Conservation (phyloP, 2,888 invertebrate species). For the Tachystola acroxantha region DNA sequence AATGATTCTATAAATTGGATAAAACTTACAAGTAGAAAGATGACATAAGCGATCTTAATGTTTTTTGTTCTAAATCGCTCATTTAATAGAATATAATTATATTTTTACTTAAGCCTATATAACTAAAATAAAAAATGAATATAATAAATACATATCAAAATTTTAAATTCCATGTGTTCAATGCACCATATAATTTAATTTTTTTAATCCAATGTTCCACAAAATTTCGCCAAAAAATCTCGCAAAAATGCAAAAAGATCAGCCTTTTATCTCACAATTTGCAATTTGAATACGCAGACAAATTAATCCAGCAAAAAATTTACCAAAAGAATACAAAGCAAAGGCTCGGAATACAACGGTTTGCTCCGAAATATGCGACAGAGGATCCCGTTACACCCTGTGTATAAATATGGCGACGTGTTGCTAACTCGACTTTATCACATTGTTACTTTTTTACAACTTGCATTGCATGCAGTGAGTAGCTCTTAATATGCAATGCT, state of each 20-base stretch:
- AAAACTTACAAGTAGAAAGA: too few species aligned
- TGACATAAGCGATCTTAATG: too few species aligned
- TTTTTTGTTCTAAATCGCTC: too few species aligned
- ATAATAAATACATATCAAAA: too few species aligned
- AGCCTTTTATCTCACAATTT: slow-evolving; percentile 67
- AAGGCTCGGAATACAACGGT: slow-evolving; percentile 42
- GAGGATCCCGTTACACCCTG: slow-evolving; percentile 38
- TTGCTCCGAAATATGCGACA: slow-evolving; percentile 55
- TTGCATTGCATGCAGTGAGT: slow-evolving; percentile 12
- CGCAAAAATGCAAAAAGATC: slow-evolving; percentile 50
- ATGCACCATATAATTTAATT: too few species aligned
- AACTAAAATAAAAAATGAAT: too few species aligned
- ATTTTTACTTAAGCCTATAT: too few species aligned
- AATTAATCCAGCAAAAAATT: slow-evolving; percentile 70
- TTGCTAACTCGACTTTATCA: slow-evolving; percentile 30
- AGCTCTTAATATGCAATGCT: slow-evolving; percentile 18
- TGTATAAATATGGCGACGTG: slow-evolving; percentile 20
- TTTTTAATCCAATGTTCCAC: not conserved
- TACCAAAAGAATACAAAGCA: slow-evolving; percentile 57
- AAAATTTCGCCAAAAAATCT: slow-evolving; percentile 23
- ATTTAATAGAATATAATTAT: too few species aligned
- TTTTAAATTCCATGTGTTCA: too few species aligned
- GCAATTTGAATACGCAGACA: slow-evolving; percentile 75
- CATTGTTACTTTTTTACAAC: slow-evolving; percentile 22
- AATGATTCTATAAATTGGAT: too few species aligned